Base-by-base conservation (phyloP, 37 sponge, comb jelly and placozoan species). In the Amphimedon queenslandica region DNA sequence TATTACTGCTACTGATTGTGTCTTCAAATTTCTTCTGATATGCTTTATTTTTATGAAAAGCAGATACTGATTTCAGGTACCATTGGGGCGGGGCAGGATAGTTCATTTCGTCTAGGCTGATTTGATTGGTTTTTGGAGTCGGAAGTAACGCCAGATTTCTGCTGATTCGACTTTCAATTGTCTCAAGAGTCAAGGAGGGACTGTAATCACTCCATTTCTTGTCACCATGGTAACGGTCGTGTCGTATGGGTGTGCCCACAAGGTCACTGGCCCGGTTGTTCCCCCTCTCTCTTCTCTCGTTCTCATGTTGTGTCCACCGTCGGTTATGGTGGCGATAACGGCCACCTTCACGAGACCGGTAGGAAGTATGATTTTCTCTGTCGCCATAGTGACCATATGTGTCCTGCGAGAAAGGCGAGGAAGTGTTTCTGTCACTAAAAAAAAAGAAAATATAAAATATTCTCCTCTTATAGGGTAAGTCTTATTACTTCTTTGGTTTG, bases 1-100 rank as follows among this genome's bases (percentile, higher is more conserved):
- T n/a, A n/a, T n/a, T n/a, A n/a, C n/a, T n/a, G n/a, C n/a, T n/a
- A n/a, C n/a, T n/a, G n/a, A n/a, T n/a, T n/a, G n/a, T n/a, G n/a
- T n/a, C n/a, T n/a, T n/a, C n/a, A n/a, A n/a, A n/a, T n/a, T n/a
- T n/a, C 5, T 25, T 5, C 5, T n/a, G 61, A 11, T 60, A n/a
- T 11, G 27, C 61, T n/a, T 6, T 60, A n/a, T 25, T 60, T 60
- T 25, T 60, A 60, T 60, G 8, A n/a, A n/a, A 60, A 60, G 61
- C 61, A 60, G 21, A 11, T 25, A 78, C 64, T 10, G 69, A 73
- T 37, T 79, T 58, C 1, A 85, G 68, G 63, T 85, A 85, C 85
- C 85, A 85, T 20, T 80, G 69, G 3, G 85, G 80, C 0, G 85
- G 80, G 5, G 80, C 80, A 0, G 85, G 85, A 43, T 85, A 85